Percentiles rank a stretch among this genome's conserved stretches.
These are phyloP conservation scores for Acanthosepion lycidas DNA, from an alignment of 2,888 invertebrate species.

Conservation along the genomic window DNA sequence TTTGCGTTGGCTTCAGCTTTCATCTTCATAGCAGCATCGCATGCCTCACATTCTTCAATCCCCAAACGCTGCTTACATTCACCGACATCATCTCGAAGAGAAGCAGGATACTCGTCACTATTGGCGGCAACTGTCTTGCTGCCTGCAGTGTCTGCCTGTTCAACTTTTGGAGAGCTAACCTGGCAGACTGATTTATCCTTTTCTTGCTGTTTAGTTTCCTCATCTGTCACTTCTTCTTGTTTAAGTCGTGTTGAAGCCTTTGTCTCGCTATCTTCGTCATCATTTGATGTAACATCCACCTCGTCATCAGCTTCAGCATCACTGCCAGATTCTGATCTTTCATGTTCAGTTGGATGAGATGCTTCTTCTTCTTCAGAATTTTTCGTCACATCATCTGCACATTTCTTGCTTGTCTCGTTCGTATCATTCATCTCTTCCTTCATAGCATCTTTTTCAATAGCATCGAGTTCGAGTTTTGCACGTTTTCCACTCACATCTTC, in stretches of 20 bases:
- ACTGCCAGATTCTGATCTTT: not conserved
- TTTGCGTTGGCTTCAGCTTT: not conserved
- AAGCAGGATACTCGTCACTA: not conserved
- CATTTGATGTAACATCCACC: constrained; percentile 22
- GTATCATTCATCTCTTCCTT: not conserved
- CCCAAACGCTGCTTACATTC: not conserved
- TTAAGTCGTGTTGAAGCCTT: not conserved
- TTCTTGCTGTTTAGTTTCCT: not conserved
- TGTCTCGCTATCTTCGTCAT: constrained; percentile 24
- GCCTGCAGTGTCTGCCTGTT: not conserved
- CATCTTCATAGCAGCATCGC: constrained; percentile 38
- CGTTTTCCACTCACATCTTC: constrained; percentile 40
- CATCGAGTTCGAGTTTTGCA: constrained; percentile 18
- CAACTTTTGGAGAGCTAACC: not conserved
- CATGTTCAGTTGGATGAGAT: not conserved
- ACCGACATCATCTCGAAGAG: not conserved
- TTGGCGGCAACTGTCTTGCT: not conserved
- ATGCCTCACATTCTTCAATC: constrained; percentile 41
- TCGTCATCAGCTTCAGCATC: constrained; percentile 40
- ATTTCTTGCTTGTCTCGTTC: not conserved
- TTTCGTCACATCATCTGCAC: not conserved
- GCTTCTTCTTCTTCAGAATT: not conserved
- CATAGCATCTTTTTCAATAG: constrained; percentile 37
- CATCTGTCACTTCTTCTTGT: not conserved
- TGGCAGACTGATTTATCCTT: not conserved